Evolutionary conservation across 2,797 vertebrate genomes (phyloP).

Genomic region (Hydrocynus forskahlii): DNA sequence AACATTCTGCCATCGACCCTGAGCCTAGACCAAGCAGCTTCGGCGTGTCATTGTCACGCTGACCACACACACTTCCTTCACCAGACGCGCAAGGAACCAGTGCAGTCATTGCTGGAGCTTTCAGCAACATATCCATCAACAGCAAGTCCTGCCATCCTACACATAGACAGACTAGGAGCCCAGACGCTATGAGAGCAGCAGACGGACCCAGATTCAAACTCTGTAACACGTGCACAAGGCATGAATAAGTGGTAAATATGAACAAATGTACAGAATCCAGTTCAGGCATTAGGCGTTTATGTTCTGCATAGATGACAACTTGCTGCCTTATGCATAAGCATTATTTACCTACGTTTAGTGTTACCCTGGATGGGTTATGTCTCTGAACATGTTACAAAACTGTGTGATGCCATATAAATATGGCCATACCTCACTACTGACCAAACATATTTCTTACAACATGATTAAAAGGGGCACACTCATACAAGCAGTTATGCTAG

Average conservation of each 20-base stretch:
- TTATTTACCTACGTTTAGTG: neutral
- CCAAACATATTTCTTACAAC: neutral
- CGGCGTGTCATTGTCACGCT: constrained; percentile 4
- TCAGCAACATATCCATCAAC: neutral
- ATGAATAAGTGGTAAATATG: neutral
- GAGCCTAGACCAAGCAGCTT: constrained; percentile 54
- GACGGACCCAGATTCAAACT: constrained; percentile 3
- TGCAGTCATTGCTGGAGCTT: constrained; percentile 10
- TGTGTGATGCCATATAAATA: neutral
- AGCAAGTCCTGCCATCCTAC: neutral
- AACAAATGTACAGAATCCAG: constrained; percentile 11
- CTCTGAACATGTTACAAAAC: constrained; percentile 1
- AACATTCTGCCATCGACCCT: constrained; percentile 55
- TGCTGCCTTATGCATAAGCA: constrained; percentile 8
- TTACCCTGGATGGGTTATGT: neutral
- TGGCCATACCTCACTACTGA: constrained; percentile 2
- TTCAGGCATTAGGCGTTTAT: constrained; percentile 21
- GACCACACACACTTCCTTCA: constrained; percentile 24
- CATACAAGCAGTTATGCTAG: constrained; percentile 18
- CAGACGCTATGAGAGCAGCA: neutral
- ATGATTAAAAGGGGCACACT: constrained; percentile 14
- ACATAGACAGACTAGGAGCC: neutral
- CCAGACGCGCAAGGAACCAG: constrained; percentile 2
- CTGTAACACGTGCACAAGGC: constrained; percentile 13
- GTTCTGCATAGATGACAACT: constrained; percentile 39